These are phyloP conservation scores for Lithophane semibrunnea DNA, from an alignment of 2,888 invertebrate species.

Conservation along the genomic window DNA sequence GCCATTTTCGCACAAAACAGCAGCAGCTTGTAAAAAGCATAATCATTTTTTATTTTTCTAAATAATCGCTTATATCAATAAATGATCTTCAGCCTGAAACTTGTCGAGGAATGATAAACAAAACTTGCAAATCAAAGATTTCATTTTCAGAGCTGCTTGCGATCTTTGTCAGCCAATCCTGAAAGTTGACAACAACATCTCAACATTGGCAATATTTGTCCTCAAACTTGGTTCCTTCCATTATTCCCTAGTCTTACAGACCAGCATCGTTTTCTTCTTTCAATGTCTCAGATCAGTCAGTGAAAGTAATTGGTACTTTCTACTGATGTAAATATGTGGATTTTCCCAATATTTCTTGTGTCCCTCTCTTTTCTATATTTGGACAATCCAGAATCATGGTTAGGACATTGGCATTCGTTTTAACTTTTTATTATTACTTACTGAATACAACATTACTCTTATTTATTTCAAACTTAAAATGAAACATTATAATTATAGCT, in stretches of 20 bases:
- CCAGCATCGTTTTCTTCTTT: neutral
- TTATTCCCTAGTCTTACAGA: neutral
- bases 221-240: neutral
- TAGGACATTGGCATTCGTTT: slow-evolving; percentile 3
- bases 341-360: neutral
- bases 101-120: neutral
- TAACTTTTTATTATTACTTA: neutral
- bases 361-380: slow-evolving; percentile 4
- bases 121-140: neutral
- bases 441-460: slow-evolving; percentile 1
- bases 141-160: neutral
- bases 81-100: neutral
- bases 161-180: slow-evolving; percentile 2
- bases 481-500: slow-evolving; percentile 89
- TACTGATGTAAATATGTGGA: neutral
- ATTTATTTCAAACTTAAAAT: slow-evolving; percentile 26
- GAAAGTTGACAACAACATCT: neutral
- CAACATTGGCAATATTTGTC: no score
- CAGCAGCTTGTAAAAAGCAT: neutral
- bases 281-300: slow-evolving; percentile 30
- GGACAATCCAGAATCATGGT: neutral
- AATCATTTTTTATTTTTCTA: neutral
- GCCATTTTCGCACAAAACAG: neutral
- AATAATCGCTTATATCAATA: neutral
- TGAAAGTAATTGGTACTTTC: neutral